These are phyloP conservation scores for Battus philenor DNA, from an alignment of 1,140 invertebrate species.

Conservation along the genomic window DNA sequence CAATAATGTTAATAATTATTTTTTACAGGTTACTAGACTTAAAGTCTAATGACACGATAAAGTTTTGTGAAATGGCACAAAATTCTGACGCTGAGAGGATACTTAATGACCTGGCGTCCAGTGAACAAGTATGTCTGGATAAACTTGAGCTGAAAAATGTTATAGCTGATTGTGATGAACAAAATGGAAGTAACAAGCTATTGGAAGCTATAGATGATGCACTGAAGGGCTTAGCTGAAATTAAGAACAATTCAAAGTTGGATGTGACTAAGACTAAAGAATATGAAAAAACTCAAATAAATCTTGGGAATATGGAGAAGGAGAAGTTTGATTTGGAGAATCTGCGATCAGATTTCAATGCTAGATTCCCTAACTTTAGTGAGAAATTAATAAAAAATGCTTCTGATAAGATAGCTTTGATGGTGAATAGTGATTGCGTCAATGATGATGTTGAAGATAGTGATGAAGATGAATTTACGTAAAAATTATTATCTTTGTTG, in stretches of 20 bases:
- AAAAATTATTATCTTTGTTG: too few relatives aligned
- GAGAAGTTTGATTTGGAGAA: slow-evolving; percentile 47
- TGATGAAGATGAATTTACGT: too few relatives aligned
- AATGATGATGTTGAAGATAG: slow-evolving; percentile 28
- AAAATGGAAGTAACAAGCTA: slow-evolving; percentile 48
- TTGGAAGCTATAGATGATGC: slow-evolving; percentile 57
- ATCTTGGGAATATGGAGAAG: slow-evolving; percentile 37
- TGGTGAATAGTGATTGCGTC: slow-evolving; percentile 35
- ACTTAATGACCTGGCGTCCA: slow-evolving; percentile 28
- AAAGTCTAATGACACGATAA: slow-evolving; percentile 33
- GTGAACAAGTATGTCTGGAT: slow-evolving; percentile 45
- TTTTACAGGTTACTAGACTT: slow-evolving; percentile 49
- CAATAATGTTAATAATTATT: too few relatives aligned
- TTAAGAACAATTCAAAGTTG: slow-evolving; percentile 55
- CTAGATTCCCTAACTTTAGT: slow-evolving; percentile 47
- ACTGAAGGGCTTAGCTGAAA: slow-evolving; percentile 46
- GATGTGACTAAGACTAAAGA: slow-evolving; percentile 46
- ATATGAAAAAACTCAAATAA: slow-evolving; percentile 38
- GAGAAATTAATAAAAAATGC: slow-evolving; percentile 52
- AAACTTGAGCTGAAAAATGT: slow-evolving; percentile 56
- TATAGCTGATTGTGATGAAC: slow-evolving; percentile 54
- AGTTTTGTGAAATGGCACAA: slow-evolving; percentile 44
- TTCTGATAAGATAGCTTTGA: slow-evolving; percentile 42
- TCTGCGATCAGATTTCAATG: slow-evolving; percentile 45
- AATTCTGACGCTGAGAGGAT: slow-evolving; percentile 30